Conservation (phyloP, 2,113 vertebrate genomes). For the Deroptyus accipitrinus region DNA sequence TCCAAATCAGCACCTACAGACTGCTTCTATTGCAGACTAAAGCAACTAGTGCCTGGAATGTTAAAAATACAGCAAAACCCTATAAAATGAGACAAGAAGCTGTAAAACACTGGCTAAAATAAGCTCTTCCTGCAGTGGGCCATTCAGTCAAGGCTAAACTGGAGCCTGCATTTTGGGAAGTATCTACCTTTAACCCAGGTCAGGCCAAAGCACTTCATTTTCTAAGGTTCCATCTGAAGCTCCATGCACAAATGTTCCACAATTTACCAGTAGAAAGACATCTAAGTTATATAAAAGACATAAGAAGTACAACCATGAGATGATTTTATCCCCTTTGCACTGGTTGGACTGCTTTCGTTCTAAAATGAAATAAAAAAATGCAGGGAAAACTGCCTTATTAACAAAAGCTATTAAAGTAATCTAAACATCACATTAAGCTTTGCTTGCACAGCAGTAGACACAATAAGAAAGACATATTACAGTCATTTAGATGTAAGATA, state of each 20-base stretch:
- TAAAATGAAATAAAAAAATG: slow-evolving; percentile 63
- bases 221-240: neutral
- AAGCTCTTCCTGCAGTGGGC: neutral
- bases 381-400: slow-evolving; percentile 69
- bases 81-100: neutral
- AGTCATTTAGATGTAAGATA: slow-evolving; percentile 70
- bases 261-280: neutral
- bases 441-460: slow-evolving; percentile 72
- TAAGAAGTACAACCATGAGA: neutral
- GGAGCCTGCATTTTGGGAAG: neutral
- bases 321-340: slow-evolving; percentile 14
- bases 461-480: slow-evolving; percentile 70
- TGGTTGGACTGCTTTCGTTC: slow-evolving; percentile 48
- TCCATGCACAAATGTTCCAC: neutral
- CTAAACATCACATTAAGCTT: slow-evolving; percentile 74
- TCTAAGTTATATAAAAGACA: slow-evolving; percentile 3
- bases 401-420: slow-evolving; percentile 75
- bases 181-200: neutral
- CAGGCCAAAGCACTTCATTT: neutral
- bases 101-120: neutral
- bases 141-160: neutral
- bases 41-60: neutral
- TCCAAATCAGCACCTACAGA: neutral
- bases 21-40: neutral
- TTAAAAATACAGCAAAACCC: neutral